Conservation (phyloP, 2,113 vertebrate species). For the Rhinopomastus cyanomelas region DNA sequence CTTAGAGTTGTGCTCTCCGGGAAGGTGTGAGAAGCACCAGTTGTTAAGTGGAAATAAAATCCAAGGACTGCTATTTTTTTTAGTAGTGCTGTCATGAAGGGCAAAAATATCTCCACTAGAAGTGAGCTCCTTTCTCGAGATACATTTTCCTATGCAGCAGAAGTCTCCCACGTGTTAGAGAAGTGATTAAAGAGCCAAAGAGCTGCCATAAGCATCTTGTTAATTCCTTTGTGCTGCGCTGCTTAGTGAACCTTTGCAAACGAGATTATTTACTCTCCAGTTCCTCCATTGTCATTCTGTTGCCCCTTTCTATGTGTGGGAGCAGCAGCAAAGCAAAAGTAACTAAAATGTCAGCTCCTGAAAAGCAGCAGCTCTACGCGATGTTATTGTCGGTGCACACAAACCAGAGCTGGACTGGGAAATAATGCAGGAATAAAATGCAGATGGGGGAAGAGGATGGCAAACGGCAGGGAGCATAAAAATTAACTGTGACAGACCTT, state of each 20-base stretch:
- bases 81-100: not conserved
- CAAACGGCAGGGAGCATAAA: not conserved
- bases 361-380: not conserved
- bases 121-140: not conserved
- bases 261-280: constrained; percentile 55
- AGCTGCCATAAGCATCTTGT: constrained; percentile 38
- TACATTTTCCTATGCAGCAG: not conserved
- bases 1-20: not conserved
- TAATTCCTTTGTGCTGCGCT: constrained; percentile 61
- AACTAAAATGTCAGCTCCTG: constrained; percentile 34
- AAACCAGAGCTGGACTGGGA: constrained; percentile 26
- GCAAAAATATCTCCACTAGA: not conserved
- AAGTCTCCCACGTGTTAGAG: constrained; percentile 1
- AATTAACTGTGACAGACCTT: not conserved
- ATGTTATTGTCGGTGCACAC: not conserved
- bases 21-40: not conserved
- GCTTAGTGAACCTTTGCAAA: constrained; percentile 70
- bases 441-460: constrained; percentile 6
- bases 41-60: not conserved
- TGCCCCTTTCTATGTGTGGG: constrained; percentile 19
- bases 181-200: constrained; percentile 30
- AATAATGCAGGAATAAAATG: constrained; percentile 6
- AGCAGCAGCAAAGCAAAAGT: constrained; percentile 49
- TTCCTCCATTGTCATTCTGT: constrained; percentile 60
- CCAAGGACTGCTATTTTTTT: not conserved